A percentile compares a stretch with the other conserved stretches of the same genome.
Evolutionary conservation across 2,888 invertebrate species (phyloP).

Genomic region (Thymelicus sylvestris): DNA sequence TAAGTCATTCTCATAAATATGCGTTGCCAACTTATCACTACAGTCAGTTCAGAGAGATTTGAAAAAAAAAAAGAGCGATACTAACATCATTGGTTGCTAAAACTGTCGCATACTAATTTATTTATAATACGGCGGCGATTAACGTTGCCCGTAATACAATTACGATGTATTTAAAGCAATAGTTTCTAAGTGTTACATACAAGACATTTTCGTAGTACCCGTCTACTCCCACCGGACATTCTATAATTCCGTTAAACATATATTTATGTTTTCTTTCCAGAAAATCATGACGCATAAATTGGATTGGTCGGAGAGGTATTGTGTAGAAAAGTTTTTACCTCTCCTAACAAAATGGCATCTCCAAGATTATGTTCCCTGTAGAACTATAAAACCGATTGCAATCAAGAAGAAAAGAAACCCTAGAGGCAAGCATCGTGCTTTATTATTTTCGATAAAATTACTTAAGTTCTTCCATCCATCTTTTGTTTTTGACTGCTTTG

Average conservation of each 20-base stretch:
- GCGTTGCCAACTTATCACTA: too few relatives aligned
- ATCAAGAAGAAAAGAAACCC: slow-evolving; percentile 80
- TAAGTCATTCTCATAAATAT: too few relatives aligned
- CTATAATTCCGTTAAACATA: background rate
- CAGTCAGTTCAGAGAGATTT: too few relatives aligned
- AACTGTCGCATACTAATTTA: too few relatives aligned
- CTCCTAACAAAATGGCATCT: slow-evolving; percentile 91
- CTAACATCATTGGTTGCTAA: too few relatives aligned
- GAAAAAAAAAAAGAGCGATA: too few relatives aligned
- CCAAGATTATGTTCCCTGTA: slow-evolving; percentile 63
- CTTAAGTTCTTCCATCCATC: background rate
- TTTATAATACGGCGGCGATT: too few relatives aligned
- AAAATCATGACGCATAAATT: slow-evolving; percentile 87
- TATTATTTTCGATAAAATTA: slow-evolving; percentile 4
- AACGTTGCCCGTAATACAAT: too few relatives aligned
- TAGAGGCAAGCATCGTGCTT: slow-evolving; percentile 62
- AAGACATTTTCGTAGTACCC: too few relatives aligned
- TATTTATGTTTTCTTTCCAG: slow-evolving; percentile 64
- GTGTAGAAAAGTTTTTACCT: slow-evolving; percentile 91
- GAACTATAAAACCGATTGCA: slow-evolving; percentile 61
- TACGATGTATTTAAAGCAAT: too few relatives aligned
- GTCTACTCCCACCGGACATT: background rate
- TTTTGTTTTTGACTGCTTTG: background rate
- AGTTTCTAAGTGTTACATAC: too few relatives aligned
- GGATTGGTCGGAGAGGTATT: slow-evolving; percentile 90